Base-by-base conservation (phyloP, 2,888 invertebrate species). In the Glyphotaelius pellucidus region DNA sequence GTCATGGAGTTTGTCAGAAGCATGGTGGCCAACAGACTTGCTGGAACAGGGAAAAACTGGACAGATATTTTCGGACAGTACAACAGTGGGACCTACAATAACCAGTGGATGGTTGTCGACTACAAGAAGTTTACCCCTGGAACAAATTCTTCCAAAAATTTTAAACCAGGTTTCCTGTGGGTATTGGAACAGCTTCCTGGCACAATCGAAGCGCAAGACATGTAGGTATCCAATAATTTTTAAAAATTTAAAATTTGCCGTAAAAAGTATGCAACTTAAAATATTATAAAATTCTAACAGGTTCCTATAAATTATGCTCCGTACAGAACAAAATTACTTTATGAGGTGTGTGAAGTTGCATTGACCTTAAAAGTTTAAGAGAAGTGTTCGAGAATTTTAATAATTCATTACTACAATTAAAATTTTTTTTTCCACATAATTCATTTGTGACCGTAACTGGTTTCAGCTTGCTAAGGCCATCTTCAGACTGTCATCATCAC, bases 81-180 rank as follows among this genome's bases (percentile, higher is more conserved):
- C 95, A 98, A 98, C 95, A 97, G 97, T 94, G 98, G 98, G 92
- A 98, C 97, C 79, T 97, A 98, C 95, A 98, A 98, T 94, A 98
- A 98, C 94, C 97, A 98, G 94, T 98, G 97, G 97, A 97, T 95
- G 96, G 95, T 96, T 91, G 96, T 98, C 35, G 97, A 98, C 95
- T 98, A 97, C 95, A 97, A 97, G 32, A 95, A 95, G 94, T 98
- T 97, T 94, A 95, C 94, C 80, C 96, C 96, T 1, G 95, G 95
- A 7, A 94, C 93, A 1, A 38, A 67, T 0, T 30, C 35, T 3
- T 3, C 30, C 0, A 14, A 92, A 3, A 93, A 94, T 80, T 94
- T 94, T 0, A 90, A 94, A 79, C 93, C 94, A 35, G 96, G 96
- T 7, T 95, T 97, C 67, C 95, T 97, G 92, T 97, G 97, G 96